Conservation (phyloP, 2,113 vertebrate species). For the Eonycteris spelaea region DNA sequence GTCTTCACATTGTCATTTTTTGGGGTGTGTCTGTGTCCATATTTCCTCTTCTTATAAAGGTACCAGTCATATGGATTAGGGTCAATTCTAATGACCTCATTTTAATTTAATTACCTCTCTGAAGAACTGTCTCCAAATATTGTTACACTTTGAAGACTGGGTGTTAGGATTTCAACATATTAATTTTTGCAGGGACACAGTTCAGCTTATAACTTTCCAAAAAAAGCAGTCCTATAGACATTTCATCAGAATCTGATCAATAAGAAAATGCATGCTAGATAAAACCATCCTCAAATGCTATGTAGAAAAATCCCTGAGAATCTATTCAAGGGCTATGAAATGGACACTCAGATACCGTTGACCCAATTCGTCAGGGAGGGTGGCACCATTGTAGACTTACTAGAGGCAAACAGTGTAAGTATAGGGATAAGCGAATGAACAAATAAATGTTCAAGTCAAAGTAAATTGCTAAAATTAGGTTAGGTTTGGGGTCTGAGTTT, state of each 20-base stretch:
- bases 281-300: background rate
- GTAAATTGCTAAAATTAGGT: background rate
- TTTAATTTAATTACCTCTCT: background rate
- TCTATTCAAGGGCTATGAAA: background rate
- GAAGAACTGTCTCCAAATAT: background rate
- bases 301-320: background rate
- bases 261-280: background rate
- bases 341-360: background rate
- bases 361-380: background rate
- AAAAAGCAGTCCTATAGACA: background rate
- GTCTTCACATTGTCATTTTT: background rate
- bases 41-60: background rate
- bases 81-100: background rate
- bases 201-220: background rate
- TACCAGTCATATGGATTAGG: background rate
- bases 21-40: background rate
- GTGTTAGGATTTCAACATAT: background rate
- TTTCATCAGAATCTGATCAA: background rate
- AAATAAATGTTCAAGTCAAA: background rate
- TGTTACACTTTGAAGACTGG: background rate
- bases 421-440: rapidly evolving
- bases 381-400: rapidly evolving
- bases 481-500: background rate
- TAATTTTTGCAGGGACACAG: background rate
- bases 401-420: rapidly evolving